Evolutionary conservation across 2,888 invertebrate species (phyloP).

Genomic region (Drosophila falleni): DNA sequence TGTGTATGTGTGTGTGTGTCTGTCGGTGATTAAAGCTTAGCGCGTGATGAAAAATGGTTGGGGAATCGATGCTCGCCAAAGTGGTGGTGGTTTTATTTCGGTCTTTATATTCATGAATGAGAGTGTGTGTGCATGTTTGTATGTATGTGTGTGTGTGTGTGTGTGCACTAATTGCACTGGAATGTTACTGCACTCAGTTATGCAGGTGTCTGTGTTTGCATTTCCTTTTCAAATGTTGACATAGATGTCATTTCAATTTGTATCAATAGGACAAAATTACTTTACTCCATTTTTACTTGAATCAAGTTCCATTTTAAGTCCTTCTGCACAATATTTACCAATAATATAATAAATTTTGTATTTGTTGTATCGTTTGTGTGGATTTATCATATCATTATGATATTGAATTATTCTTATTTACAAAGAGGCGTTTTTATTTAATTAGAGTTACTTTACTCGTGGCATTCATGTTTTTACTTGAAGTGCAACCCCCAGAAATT

Average conservation of each 20-base stretch:
- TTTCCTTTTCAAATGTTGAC: constrained; percentile 46
- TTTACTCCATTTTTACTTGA: background rate
- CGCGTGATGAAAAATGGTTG: constrained; percentile 64
- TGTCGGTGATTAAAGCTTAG: constrained; percentile 72
- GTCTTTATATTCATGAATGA: constrained; percentile 12
- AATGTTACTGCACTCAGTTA: constrained; percentile 46
- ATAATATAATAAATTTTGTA: background rate
- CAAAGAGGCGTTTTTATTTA: constrained; percentile 45
- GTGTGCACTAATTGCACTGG: constrained; percentile 59
- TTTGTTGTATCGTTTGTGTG: background rate
- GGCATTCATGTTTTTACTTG: constrained; percentile 30
- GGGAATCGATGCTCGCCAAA: constrained; percentile 44
- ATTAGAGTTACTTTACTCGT: constrained; percentile 36
- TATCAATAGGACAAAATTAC: constrained; percentile 59
- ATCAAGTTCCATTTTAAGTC: background rate
- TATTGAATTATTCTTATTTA: constrained; percentile 3
- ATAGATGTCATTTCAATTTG: constrained; percentile 66
- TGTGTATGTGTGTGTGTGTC: constrained; percentile 16
- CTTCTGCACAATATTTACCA: background rate
- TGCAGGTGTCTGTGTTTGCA: constrained; percentile 45
- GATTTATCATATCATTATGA: background rate
- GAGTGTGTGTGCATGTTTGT: background rate
- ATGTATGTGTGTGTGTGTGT: constrained; percentile 13
- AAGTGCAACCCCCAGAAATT: constrained; percentile 52
- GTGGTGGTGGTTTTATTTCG: constrained; percentile 64